Conservation (phyloP, 2,888 invertebrate species). For the Anthrax anthrax region DNA sequence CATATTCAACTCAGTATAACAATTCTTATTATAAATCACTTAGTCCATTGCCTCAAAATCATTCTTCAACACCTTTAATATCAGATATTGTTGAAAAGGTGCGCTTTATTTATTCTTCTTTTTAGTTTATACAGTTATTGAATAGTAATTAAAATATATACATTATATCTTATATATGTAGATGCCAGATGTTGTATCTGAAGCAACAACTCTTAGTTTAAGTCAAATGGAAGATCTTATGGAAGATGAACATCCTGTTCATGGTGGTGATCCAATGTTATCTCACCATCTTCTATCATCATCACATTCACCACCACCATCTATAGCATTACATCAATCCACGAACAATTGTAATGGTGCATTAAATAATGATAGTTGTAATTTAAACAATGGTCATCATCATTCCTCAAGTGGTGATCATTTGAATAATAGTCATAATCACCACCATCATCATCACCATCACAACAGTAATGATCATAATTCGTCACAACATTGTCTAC, state of each 20-base stretch:
- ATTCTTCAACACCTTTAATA: constrained; percentile 23
- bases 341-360: constrained; percentile 2
- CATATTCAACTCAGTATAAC: constrained; percentile 30
- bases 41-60: constrained; percentile 22
- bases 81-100: constrained; percentile 34
- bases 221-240: constrained; percentile 51
- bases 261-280: constrained; percentile 49
- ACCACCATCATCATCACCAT: constrained; percentile 10
- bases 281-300: constrained; percentile 33
- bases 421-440: constrained; percentile 7
- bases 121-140: not conserved
- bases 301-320: constrained; percentile 35
- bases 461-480: constrained; percentile 3
- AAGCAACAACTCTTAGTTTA: constrained; percentile 40
- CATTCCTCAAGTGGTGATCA: not conserved
- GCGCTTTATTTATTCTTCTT: not conserved
- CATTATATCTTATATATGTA: constrained; percentile 16
- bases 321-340: constrained; percentile 11
- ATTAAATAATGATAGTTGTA: constrained; percentile 1
- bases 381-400: not conserved
- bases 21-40: constrained; percentile 33
- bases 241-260: constrained; percentile 45
- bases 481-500: constrained; percentile 13
- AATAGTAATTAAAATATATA: not conserved
- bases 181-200: constrained; percentile 44